Conservation (phyloP, 2,113 vertebrate genomes). For the Aldabrachelys gigantea region DNA sequence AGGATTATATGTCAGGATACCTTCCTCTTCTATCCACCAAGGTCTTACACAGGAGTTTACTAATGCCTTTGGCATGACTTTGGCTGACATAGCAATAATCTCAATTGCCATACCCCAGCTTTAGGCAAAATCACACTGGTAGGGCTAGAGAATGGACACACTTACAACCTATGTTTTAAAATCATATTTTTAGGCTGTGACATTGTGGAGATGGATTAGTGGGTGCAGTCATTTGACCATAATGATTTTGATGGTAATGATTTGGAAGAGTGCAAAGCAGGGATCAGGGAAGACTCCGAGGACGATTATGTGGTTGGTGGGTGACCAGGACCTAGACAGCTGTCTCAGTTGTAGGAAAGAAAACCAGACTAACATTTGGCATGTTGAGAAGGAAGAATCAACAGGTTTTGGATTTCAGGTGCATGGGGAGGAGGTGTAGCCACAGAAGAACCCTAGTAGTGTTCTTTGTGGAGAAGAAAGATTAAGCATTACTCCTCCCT, state of each 20-base stretch:
- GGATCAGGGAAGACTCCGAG: neutral
- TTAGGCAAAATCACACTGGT: neutral
- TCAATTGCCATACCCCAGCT: neutral
- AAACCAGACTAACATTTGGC: neutral
- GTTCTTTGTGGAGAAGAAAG: too few relatives aligned
- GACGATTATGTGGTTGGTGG: too few relatives aligned
- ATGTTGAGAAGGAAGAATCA: neutral
- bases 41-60: neutral
- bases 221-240: neutral
- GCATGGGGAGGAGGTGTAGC: too few relatives aligned
- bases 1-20: neutral
- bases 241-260: neutral
- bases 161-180: neutral
- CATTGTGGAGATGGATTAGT: neutral
- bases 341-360: neutral
- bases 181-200: neutral
- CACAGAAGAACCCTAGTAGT: accelerated
- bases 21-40: neutral
- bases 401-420: neutral
- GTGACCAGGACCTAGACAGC: neutral
- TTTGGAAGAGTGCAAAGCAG: neutral
- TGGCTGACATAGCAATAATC: neutral
- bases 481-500: neutral
- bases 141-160: neutral
- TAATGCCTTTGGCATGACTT: neutral